phyloP scores from a whole-genome alignment of 1,140 invertebrate species.

The Drosophila funebris region DNA sequence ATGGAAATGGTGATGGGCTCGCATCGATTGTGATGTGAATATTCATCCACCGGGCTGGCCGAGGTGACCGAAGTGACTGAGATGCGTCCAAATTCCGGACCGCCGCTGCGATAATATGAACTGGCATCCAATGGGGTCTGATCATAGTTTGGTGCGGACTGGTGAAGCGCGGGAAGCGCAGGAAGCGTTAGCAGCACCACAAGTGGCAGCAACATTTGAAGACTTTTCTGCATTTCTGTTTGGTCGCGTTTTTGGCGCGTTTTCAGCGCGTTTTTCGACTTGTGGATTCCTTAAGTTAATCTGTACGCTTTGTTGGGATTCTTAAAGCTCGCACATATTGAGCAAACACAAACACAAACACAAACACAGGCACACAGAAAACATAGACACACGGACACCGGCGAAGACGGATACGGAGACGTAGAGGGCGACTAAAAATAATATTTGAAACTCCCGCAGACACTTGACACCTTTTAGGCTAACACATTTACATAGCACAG shows the following conservation, averaged over 20 bases:
- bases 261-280: conserved; percentile 7
- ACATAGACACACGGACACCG: conserved; percentile 3
- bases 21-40: conserved; percentile 90
- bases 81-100: conserved; percentile 56
- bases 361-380: not conserved
- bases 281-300: conserved; percentile 12
- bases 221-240: not conserved
- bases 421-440: not conserved
- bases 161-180: conserved; percentile 28
- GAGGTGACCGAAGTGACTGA: conserved; percentile 43
- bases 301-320: conserved; percentile 9
- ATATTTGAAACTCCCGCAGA: not conserved
- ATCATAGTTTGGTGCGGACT: conserved; percentile 62
- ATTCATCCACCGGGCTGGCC: conserved; percentile 45
- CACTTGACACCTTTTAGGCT: conserved; percentile 11
- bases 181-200: conserved; percentile 10
- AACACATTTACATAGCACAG: conserved; percentile 17
- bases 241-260: conserved; percentile 10
- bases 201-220: conserved; percentile 14
- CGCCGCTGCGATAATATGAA: conserved; percentile 70
- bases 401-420: not conserved
- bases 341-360: conserved; percentile 11
- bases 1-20: conserved; percentile 96
- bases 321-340: conserved; percentile 36
- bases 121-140: conserved; percentile 67